Conservation (phyloP, 2,113 vertebrate genomes). For the Seriola aureovittata region DNA sequence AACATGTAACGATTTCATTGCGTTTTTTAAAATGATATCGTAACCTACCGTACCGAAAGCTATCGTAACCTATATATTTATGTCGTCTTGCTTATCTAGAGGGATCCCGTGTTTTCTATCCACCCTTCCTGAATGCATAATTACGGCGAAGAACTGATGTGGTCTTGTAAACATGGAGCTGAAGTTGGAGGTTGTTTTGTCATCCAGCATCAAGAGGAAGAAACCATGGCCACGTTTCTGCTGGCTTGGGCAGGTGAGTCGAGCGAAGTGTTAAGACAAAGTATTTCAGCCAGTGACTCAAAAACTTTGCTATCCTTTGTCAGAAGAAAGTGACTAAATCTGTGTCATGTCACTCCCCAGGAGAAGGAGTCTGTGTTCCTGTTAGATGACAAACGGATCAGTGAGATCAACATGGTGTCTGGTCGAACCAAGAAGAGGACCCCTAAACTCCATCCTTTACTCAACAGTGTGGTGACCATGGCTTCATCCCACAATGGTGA, state of each 20-base stretch:
- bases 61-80: not conserved
- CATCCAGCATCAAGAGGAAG: constrained; percentile 85
- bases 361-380: constrained; percentile 94
- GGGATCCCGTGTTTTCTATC: not conserved
- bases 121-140: not conserved
- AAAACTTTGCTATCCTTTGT: not conserved
- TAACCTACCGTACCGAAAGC: too few relatives aligned
- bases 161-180: constrained; percentile 78
- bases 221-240: constrained; percentile 88
- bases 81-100: not conserved
- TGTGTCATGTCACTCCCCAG: constrained; percentile 72
- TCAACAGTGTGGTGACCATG: constrained; percentile 88
- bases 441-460: constrained; percentile 87
- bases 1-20: not conserved
- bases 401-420: constrained; percentile 91
- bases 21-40: not conserved
- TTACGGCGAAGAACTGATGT: constrained; percentile 25
- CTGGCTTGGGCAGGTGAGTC: constrained; percentile 85
- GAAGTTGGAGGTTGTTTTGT: constrained; percentile 84
- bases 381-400: constrained; percentile 90
- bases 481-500: constrained; percentile 90
- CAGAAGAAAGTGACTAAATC: too few relatives aligned
- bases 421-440: constrained; percentile 92
- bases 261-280: not conserved
- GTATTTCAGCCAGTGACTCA: not conserved